A percentile compares a stretch with the other conserved stretches of the same genome.
Evolutionary conservation across 2,888 invertebrate genomes (phyloP).

Genomic region (Lissonota sp.): DNA sequence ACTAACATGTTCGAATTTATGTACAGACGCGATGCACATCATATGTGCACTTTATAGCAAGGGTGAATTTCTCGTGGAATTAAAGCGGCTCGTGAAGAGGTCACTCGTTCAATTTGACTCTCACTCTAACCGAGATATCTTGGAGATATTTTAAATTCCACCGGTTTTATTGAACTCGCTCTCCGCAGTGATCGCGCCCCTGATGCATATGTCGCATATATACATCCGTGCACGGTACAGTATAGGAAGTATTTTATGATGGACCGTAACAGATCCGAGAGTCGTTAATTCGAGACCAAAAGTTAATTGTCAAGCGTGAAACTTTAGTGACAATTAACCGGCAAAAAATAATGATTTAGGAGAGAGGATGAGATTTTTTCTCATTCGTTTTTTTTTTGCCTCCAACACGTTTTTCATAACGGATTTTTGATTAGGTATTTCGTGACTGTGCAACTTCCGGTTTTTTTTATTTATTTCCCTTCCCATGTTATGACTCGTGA

Average conservation of each 20-base stretch:
- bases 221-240: background rate
- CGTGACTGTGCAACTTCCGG: slow-evolving; percentile 33
- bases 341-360: slow-evolving; percentile 46
- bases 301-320: slow-evolving; percentile 54
- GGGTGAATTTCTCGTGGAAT: slow-evolving; percentile 46
- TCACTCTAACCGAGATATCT: slow-evolving; percentile 39
- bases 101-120: slow-evolving; percentile 72
- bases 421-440: slow-evolving; percentile 33
- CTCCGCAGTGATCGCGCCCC: slow-evolving; percentile 36
- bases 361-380: slow-evolving; percentile 24
- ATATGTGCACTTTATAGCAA: slow-evolving; percentile 1
- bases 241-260: slow-evolving; percentile 41
- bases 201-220: background rate
- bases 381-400: background rate
- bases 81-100: slow-evolving; percentile 68
- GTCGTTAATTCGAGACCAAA: slow-evolving; percentile 54
- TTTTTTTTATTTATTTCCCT: slow-evolving; percentile 30
- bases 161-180: slow-evolving; percentile 60
- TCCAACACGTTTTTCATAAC: slow-evolving; percentile 10
- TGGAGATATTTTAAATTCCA: slow-evolving; percentile 74
- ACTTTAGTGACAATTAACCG: slow-evolving; percentile 52
- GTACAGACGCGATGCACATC: background rate
- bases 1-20: background rate
- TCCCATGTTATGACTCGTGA: background rate
- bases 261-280: slow-evolving; percentile 40